Percentiles rank a stretch among this genome's conserved stretches.
Conservation (phyloP, 1,140 invertebrate genomes). For the Microplitis mediator region DNA sequence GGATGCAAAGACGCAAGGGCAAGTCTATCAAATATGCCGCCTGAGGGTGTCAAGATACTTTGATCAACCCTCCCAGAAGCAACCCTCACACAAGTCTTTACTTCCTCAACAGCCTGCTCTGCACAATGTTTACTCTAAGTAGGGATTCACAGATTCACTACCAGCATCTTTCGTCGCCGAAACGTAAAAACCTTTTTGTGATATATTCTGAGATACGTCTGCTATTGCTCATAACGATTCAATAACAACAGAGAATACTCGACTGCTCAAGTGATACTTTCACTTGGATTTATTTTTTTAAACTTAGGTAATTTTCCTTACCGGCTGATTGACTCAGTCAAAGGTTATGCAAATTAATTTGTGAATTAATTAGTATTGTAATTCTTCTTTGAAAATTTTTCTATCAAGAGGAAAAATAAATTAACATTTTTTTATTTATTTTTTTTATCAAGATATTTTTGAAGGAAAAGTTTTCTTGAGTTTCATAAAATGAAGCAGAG, state of each 20-base stretch:
- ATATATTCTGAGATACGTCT: not conserved
- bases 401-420: no score
- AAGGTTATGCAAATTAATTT: no score
- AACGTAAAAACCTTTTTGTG: slow-evolving; percentile 3
- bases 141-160: slow-evolving; percentile 34
- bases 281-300: no score
- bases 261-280: no score
- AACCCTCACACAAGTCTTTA: slow-evolving; percentile 32
- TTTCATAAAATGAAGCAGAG: not conserved
- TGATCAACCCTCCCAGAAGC: slow-evolving; percentile 45
- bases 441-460: not conserved
- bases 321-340: no score
- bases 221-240: no score
- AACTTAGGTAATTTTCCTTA: no score
- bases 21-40: slow-evolving; percentile 54
- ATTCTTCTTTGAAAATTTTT: no score
- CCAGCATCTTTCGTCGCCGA: slow-evolving; percentile 42
- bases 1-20: slow-evolving; percentile 22
- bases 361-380: no score
- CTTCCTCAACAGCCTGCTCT: slow-evolving; percentile 24
- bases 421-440: no score
- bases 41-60: slow-evolving; percentile 56
- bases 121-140: slow-evolving; percentile 50
- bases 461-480: not conserved
- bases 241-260: no score